Evolutionary conservation across 1,140 invertebrate genomes (phyloP), one percentile per base, ranked within the genome.

Genomic region (Aethina tumida): DNA sequence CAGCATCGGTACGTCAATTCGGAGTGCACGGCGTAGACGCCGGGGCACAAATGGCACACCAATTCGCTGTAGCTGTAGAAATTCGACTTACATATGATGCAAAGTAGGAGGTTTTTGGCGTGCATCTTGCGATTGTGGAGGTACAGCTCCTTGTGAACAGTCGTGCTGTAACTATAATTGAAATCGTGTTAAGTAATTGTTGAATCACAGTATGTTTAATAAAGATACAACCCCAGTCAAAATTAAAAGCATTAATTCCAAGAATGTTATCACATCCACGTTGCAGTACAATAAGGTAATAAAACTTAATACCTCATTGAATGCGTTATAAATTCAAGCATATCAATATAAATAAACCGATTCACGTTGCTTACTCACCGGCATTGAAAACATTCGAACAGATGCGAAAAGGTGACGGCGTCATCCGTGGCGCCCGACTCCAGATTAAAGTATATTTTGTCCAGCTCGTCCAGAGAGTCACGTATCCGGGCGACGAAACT

Each of bases 11-110:
- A 82, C 26, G 63, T 68, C 29, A 78, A 69, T 51, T 74, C 70
- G 36, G 71, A 72, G 45, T 79, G 74, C 36, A 73, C 66, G 43
- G 74, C 68, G 63, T 82, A 82, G 33, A 70, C 62, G 16, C 84
- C 84, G 17, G 84, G 82, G 64, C 84, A 89, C 30, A 86, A 68
- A 63, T 89, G 84, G 64, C 83, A 87, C 18, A 87, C 59, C 25
- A 89, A 63, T 62, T 89, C 84, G 63, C 83, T 87, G 57, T 85
- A 87, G 64, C 77, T 84, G 56, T 80, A 84, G 66, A 87, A 87
- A 52, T 79, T 84, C 15, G 76, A 74, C 65, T 85, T 84, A 58
- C 84, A 89, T 83, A 89, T 86, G 39, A 81, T 74, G 63, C 84
- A 89, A 21, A 81, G 59, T 22, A 85, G 66, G 39, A 82, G 77